These are phyloP conservation scores for Oegoconia quadripuncta DNA, from an alignment of 2,888 invertebrate species.

Conservation along the genomic window DNA sequence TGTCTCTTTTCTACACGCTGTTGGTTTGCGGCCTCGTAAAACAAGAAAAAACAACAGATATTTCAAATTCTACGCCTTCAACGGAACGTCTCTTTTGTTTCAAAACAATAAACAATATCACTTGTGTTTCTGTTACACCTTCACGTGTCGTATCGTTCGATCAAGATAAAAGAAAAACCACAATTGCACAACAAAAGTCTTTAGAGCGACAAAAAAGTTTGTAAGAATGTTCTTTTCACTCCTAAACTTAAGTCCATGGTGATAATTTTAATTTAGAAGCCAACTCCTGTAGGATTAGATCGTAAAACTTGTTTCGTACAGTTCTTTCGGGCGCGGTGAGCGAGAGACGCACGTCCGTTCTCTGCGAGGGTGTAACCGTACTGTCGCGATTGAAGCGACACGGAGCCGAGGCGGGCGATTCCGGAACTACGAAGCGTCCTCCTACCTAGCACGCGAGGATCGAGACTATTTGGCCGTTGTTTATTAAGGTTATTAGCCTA, in stretches of 20 bases:
- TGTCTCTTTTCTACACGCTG: conserved; percentile 70
- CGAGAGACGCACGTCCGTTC: conserved; percentile 53
- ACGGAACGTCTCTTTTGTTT: conserved; percentile 54
- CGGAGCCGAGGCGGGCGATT: conserved; percentile 32
- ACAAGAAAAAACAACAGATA: conserved; percentile 59
- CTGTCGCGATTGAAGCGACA: conserved; percentile 64
- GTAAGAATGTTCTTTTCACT: conserved; percentile 37
- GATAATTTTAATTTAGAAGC: conserved; percentile 30
- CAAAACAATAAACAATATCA: conserved; percentile 65
- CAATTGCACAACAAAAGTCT: conserved; percentile 58
- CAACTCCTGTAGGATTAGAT: conserved; percentile 30
- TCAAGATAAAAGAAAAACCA: conserved; percentile 57
- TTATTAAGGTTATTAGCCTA: conserved; percentile 37
- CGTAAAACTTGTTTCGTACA: conserved; percentile 69
- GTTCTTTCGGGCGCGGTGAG: conserved; percentile 26
- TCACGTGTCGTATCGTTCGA: conserved; percentile 51
- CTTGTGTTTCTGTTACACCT: conserved; percentile 63
- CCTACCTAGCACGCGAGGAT: conserved; percentile 39
- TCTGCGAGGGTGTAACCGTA: conserved; percentile 48
- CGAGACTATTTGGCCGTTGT: conserved; percentile 42
- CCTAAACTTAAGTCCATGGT: conserved; percentile 54
- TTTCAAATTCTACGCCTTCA: conserved; percentile 49
- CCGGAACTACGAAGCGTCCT: conserved; percentile 55
- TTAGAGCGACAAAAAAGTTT: conserved; percentile 42
- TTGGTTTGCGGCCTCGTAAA: conserved; percentile 53